Evolutionary conservation across 2,113 vertebrate genomes (phyloP), one percentile per base, ranked within the genome.

Genomic region (Argyrosomus japonicus): DNA sequence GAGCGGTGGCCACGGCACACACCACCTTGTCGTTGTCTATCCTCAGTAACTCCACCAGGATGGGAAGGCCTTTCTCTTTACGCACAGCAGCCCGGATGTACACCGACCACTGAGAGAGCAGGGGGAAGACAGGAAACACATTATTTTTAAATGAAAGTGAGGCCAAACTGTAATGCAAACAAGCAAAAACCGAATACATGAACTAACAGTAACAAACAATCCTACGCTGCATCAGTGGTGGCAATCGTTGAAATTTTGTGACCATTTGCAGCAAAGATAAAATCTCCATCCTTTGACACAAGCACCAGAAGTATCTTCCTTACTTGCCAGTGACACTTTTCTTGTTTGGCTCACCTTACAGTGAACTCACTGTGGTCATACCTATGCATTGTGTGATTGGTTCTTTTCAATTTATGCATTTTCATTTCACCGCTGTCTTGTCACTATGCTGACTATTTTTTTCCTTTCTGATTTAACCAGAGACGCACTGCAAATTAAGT

Each of bases 11-110:
- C 60, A 99, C 98, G 1, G 98, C 98, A 75, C 98, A 99, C 61
- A 99, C 98, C 87, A 99, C 98, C 13, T 98, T 97, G 92, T 99
- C 98, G 8, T 98, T 99, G 95, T 99, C 98, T 96, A 99, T 99
- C 89, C 98, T 96, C 82, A 99, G 96, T 83, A 99, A 94, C 80
- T 99, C 98, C 95, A 99, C 98, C 17, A 99, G 88, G 73, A 99
- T 99, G 1, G 98, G 98, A 88, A 99, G 95, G 84, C 98, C 98
- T 91, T 99, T 99, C 86, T 99, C 98, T 75, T 99, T 99, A 57
- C 98, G 97, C 79, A 99, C 98, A 1, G 98, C 98, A 19, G 97
- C 97, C 0, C 98, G 96, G 85, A 99, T 99, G 76, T 99, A 99
- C 75, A 99, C 97, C 0, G 98, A 99, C 98, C 98, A 99, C 98